Percentiles rank a stretch among this genome's conserved stretches.
These are phyloP conservation scores for Triplophysa yarkandensis DNA, from an alignment of 2,797 vertebrate genomes.

Conservation along the genomic window DNA sequence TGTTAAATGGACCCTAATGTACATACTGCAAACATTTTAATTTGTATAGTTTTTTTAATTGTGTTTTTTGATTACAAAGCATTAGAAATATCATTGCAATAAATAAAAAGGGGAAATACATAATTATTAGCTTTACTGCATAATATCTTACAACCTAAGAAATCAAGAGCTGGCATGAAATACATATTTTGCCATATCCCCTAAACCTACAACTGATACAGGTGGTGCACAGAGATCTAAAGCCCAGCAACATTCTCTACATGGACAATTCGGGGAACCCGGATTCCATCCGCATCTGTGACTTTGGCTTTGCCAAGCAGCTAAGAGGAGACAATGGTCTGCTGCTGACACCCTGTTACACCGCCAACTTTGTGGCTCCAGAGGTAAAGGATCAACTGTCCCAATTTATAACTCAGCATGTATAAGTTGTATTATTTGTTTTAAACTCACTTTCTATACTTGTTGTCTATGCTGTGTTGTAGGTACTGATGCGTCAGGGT, in stretches of 20 bases:
- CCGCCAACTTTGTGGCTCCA: conserved; percentile 97
- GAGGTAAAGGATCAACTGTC: conserved; percentile 77
- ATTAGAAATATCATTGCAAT: too few relatives aligned
- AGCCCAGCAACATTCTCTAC: conserved; percentile 98
- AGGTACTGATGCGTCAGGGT: conserved; percentile 97
- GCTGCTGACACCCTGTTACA: conserved; percentile 95
- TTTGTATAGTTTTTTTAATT: too few relatives aligned
- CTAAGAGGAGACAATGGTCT: conserved; percentile 92
- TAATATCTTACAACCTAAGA: too few relatives aligned
- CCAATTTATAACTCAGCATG: neutral
- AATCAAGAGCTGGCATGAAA: too few relatives aligned
- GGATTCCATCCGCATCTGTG: conserved; percentile 95
- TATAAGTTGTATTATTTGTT: neutral
- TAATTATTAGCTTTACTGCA: too few relatives aligned
- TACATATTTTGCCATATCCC: too few relatives aligned
- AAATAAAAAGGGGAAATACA: too few relatives aligned
- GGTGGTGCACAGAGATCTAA: conserved; percentile 97
- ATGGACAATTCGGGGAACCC: conserved; percentile 94
- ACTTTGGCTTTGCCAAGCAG: conserved; percentile 98
- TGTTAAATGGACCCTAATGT: too few relatives aligned
- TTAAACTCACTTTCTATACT: neutral
- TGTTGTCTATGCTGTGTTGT: neutral
- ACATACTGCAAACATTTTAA: too few relatives aligned
- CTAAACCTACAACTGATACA: conserved; percentile 64
- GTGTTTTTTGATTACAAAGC: too few relatives aligned